phyloP scores from a whole-genome alignment of 2,797 vertebrate genomes.

The Centroberyx gerrardi region DNA sequence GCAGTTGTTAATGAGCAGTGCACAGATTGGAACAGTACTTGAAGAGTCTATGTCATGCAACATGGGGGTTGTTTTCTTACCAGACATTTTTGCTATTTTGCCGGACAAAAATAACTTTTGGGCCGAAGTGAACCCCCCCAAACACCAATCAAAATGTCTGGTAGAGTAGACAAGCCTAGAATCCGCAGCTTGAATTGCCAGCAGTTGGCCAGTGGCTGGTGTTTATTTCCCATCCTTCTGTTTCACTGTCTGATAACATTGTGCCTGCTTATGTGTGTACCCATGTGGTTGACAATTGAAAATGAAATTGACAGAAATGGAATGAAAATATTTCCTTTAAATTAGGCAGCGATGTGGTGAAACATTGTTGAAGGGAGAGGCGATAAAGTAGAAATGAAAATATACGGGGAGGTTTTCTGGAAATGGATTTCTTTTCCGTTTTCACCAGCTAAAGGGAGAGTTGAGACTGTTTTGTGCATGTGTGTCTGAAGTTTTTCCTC shows the following conservation, averaged over 20 bases:
- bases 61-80: slow-evolving; percentile 16
- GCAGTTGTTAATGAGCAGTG: slow-evolving; percentile 37
- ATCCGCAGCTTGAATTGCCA: slow-evolving; percentile 41
- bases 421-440: slow-evolving; percentile 11
- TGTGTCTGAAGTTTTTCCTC: not conserved
- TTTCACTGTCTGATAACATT: slow-evolving; percentile 51
- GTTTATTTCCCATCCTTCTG: slow-evolving; percentile 61
- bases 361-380: not conserved
- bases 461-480: not conserved
- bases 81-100: slow-evolving; percentile 9
- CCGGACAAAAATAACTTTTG: slow-evolving; percentile 23
- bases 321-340: slow-evolving; percentile 43
- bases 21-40: slow-evolving; percentile 6
- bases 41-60: slow-evolving; percentile 5
- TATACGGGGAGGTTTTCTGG: slow-evolving; percentile 11
- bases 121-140: slow-evolving; percentile 20
- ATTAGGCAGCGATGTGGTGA: slow-evolving; percentile 7
- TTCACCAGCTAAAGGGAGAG: not conserved
- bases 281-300: slow-evolving; percentile 49
- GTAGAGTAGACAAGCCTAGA: slow-evolving; percentile 30
- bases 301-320: slow-evolving; percentile 30
- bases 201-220: slow-evolving; percentile 54
- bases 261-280: slow-evolving; percentile 20
- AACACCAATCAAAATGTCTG: slow-evolving; percentile 24
- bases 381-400: slow-evolving; percentile 9